A percentile compares a stretch with the other conserved stretches of the same genome.
phyloP scores from a whole-genome alignment of 35 echinoderm and acorn worm genomes.

The Patiria miniata region DNA sequence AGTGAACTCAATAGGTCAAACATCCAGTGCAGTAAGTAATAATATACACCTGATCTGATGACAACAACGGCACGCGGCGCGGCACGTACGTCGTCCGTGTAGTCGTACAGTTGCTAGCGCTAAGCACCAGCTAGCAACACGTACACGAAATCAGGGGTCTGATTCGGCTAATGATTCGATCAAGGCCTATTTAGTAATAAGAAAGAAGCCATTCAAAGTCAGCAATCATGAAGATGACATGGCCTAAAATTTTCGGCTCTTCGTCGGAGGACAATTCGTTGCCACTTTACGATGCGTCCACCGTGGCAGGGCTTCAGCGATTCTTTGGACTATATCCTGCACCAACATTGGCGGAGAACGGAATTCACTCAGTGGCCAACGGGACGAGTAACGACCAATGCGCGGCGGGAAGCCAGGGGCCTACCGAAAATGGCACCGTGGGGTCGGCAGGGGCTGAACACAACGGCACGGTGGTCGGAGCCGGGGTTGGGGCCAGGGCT shows the following conservation, averaged over 20 bases:
- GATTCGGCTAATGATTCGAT: too few relatives aligned
- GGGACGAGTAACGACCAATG: background rate
- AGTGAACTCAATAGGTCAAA: too few relatives aligned
- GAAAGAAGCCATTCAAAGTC: too few relatives aligned
- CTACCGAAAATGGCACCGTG: background rate
- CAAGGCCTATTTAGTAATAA: too few relatives aligned
- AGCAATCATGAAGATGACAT: conserved; percentile 2
- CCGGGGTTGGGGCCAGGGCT: background rate
- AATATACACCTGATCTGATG: too few relatives aligned
- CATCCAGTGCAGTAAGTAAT: too few relatives aligned
- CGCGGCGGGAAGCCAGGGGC: background rate
- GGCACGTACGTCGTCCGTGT: too few relatives aligned
- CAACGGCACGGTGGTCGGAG: background rate
- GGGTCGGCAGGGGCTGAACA: background rate
- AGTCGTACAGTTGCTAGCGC: too few relatives aligned
- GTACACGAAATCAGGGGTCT: too few relatives aligned
- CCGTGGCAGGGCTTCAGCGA: conserved; percentile 42
- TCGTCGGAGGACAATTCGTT: background rate
- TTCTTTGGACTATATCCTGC: conserved; percentile 51
- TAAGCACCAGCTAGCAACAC: too few relatives aligned
- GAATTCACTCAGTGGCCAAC: background rate
- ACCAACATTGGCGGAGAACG: background rate
- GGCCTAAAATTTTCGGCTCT: conserved; percentile 8
- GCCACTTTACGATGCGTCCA: conserved; percentile 13
- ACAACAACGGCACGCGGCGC: too few relatives aligned